phyloP scores from a whole-genome alignment of 2,888 invertebrate genomes.

The Cryptus viduatorius region DNA sequence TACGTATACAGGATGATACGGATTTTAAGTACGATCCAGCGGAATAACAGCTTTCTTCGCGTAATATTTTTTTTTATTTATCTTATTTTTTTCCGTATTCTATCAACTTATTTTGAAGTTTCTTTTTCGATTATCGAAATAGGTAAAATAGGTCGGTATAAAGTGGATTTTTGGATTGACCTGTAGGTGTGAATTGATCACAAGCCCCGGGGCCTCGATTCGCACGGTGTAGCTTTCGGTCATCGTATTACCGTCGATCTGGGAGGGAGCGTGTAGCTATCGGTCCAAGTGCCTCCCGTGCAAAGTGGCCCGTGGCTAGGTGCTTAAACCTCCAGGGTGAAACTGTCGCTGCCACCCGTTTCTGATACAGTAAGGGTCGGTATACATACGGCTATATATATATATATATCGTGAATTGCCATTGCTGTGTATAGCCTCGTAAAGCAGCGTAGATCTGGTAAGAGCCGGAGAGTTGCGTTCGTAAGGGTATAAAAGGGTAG shows the following conservation, averaged over 20 bases:
- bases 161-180: neutral
- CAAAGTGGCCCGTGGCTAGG: slow-evolving; percentile 45
- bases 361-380: slow-evolving; percentile 18
- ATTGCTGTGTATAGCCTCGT: slow-evolving; percentile 32
- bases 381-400: neutral
- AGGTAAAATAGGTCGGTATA: neutral
- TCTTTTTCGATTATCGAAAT: too few species aligned
- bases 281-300: slow-evolving; percentile 29
- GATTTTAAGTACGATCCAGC: neutral
- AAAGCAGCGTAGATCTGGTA: slow-evolving; percentile 46
- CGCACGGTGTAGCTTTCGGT: slow-evolving; percentile 30
- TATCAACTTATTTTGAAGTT: too few species aligned
- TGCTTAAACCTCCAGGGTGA: slow-evolving; percentile 49
- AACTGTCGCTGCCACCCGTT: slow-evolving; percentile 46
- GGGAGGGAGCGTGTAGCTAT: neutral
- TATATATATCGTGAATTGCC: neutral
- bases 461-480: slow-evolving; percentile 44
- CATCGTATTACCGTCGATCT: slow-evolving; percentile 39
- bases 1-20: neutral
- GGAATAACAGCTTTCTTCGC: neutral
- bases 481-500: slow-evolving; percentile 42
- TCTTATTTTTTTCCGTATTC: too few species aligned
- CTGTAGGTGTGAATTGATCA: slow-evolving; percentile 26
- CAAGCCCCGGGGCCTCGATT: slow-evolving; percentile 16
- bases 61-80: neutral